Conservation (phyloP, 1,140 invertebrate species). For the Pollicipes pollicipes region DNA sequence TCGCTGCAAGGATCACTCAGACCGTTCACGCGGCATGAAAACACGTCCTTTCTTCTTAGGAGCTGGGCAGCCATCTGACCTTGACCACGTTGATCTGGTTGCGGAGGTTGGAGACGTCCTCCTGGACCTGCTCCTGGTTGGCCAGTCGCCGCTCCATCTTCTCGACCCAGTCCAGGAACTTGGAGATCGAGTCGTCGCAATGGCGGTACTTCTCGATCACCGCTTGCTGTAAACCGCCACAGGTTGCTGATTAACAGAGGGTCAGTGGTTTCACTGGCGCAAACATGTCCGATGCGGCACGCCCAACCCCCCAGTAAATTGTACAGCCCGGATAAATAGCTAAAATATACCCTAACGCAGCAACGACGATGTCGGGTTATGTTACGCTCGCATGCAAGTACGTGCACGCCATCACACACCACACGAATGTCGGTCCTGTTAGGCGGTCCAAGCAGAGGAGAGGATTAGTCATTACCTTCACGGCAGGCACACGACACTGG, state of each 20-base stretch:
- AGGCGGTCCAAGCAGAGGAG: not conserved
- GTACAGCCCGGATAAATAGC: not conserved
- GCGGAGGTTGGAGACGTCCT: constrained; percentile 67
- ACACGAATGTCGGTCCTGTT: too few relatives aligned
- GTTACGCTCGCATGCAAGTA: not conserved
- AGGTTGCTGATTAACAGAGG: not conserved
- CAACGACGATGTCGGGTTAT: not conserved
- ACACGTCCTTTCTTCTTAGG: too few relatives aligned
- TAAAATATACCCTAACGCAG: too few relatives aligned
- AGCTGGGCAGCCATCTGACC: constrained; percentile 35
- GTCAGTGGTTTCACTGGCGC: too few relatives aligned
- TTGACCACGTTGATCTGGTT: constrained; percentile 78
- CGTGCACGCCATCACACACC: too few relatives aligned
- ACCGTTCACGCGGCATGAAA: too few relatives aligned
- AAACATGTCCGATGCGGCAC: too few relatives aligned
- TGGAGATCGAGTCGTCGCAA: constrained; percentile 63
- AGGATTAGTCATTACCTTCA: not conserved
- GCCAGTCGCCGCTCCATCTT: constrained; percentile 72
- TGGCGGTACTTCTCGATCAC: constrained; percentile 83
- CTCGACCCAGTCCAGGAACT: constrained; percentile 70
- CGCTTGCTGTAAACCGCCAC: constrained; percentile 49
- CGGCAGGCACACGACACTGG: too few relatives aligned
- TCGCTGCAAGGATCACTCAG: too few relatives aligned
- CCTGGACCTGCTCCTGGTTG: constrained; percentile 60
- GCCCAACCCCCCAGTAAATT: not conserved